These are phyloP conservation scores for Orestias chungarensis DNA, from an alignment of 2,797 vertebrate species.

Conservation along the genomic window DNA sequence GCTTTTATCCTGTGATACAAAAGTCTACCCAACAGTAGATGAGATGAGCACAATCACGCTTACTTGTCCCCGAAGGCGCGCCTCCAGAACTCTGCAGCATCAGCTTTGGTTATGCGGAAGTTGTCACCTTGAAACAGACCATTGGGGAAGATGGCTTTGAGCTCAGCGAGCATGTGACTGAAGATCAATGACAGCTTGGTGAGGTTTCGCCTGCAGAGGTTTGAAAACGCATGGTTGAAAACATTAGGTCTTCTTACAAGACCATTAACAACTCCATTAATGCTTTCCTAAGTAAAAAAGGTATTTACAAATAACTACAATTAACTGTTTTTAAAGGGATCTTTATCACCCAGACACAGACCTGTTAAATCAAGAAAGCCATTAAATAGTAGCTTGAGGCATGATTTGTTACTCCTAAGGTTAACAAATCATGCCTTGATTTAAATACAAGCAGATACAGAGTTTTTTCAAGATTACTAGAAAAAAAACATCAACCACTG, in stretches of 20 bases:
- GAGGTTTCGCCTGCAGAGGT: constrained; percentile 87
- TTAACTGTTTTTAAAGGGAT: no score
- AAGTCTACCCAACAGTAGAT: no score
- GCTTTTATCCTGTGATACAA: background rate
- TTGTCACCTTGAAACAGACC: constrained; percentile 96
- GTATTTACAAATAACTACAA: no score
- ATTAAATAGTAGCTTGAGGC: no score
- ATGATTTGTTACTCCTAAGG: no score
- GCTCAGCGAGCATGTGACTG: constrained; percentile 98
- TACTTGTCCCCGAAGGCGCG: constrained; percentile 97
- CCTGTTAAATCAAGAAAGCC: background rate
- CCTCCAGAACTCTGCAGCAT: constrained; percentile 98
- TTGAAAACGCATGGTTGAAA: background rate
- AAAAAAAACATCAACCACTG: background rate
- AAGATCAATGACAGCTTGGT: constrained; percentile 98
- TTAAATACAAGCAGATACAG: background rate
- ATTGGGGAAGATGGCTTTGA: constrained; percentile 96
- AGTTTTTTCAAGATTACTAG: background rate
- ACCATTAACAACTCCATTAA: background rate
- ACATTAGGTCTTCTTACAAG: background rate
- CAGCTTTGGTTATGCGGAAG: constrained; percentile 98
- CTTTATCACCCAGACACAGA: background rate
- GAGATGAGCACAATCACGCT: constrained; percentile 60
- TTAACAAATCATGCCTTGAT: background rate
- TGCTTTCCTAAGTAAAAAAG: no score